Base-by-base conservation (phyloP, 2,888 invertebrate genomes). In the Microctonus hyperodae region DNA sequence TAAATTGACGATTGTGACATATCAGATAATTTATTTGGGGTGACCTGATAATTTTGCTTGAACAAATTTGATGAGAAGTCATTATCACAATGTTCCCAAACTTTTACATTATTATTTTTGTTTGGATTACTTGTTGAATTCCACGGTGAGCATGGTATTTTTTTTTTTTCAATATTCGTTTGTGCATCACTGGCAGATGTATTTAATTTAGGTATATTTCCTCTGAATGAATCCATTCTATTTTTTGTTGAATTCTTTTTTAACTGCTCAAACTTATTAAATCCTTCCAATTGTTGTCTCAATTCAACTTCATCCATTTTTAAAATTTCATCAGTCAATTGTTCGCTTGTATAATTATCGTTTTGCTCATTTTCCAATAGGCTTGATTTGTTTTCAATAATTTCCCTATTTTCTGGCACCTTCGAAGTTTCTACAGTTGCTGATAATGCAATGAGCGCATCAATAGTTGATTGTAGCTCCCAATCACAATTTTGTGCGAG, bases 401-500 rank as follows among this genome's bases (percentile, higher is more conserved):
- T 65, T 10, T 50, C 53, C 10, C 22, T 22, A n/a, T 37, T 51
- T 22, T 60, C 70, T 11, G 16, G n/a, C n/a, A n/a, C n/a, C n/a
- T n/a, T 22, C 5, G 67, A 61, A 48, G 50, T 20, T 20, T 74
- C 72, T 6, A 71, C 70, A 13, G 68, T 74, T n/a, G 76, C 72
- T 9, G 78, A 74, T 7, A 79, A 55, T 22, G 70, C 72, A 61
- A 79, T 76, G 7, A 79, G 69, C 22, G 74, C 70, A 28, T 78
- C 78, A 10, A 78, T 74, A 5, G 78, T 71, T 23, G 72, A 68
- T 70, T 77, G 74, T 33, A 78, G 66, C 69, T 82, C 73, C 76
- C 78, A 81, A 31, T 78, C 70, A 44, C 78, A 78, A 56, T 73
- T 75, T 64, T 76, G 69, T 23, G 79, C 76, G 0, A 82, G 75